A percentile compares a stretch with the other conserved stretches of the same genome.
Evolutionary conservation across 1,140 invertebrate species (phyloP).

Genomic region (Bilobella aurantiaca): DNA sequence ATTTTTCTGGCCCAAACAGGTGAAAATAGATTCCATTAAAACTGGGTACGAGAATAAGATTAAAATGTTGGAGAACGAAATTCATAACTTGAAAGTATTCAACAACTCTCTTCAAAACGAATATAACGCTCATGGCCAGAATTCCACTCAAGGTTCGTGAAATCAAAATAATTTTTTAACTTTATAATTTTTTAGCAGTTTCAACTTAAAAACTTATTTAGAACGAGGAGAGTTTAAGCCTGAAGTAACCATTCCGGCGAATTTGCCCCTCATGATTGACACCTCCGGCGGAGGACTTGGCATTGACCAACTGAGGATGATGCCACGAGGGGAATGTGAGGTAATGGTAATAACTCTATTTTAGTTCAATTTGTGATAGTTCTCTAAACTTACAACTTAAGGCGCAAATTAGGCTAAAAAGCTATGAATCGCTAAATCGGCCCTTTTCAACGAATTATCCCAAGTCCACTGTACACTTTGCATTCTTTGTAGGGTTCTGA

Average conservation of each 20-base stretch:
- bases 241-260: background rate
- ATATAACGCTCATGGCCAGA: background rate
- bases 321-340: slow-evolving; percentile 35
- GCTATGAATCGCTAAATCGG: no score
- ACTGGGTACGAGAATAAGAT: slow-evolving; percentile 19
- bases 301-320: slow-evolving; percentile 30
- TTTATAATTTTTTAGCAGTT: no score
- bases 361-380: no score
- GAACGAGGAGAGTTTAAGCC: background rate
- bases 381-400: no score
- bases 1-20: slow-evolving; percentile 14
- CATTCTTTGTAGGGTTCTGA: background rate
- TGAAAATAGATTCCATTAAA: slow-evolving; percentile 15
- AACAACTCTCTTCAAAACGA: background rate
- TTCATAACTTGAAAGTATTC: slow-evolving; percentile 10
- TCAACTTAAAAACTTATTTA: no score
- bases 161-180: no score
- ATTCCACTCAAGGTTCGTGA: background rate
- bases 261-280: slow-evolving; percentile 21
- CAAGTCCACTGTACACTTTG: no score
- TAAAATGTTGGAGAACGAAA: slow-evolving; percentile 16
- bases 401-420: no score
- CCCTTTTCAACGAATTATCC: no score
- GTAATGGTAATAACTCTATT: slow-evolving; percentile 7
- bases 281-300: slow-evolving; percentile 19